Base-by-base conservation (phyloP, 1,140 invertebrate species). In the Drosophila ogumai region DNA sequence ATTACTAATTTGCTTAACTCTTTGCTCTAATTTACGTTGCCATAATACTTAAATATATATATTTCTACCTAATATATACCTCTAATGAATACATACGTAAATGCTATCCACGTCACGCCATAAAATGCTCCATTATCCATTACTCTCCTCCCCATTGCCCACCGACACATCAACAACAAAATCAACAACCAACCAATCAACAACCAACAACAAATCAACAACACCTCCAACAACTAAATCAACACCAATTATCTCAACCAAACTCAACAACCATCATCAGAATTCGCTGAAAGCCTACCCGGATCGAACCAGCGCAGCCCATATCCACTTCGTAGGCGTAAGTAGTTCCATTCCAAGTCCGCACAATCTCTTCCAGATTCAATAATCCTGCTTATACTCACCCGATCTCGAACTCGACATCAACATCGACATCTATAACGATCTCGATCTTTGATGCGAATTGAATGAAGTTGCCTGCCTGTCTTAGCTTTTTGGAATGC, bases 241-340 rank as follows among this genome's bases (percentile, higher is more conserved):
- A 73, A 69, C 58, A 61, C 68, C 28, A 44, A 82, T 58, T 58
- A 52, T 25, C 65, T 43, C 52, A 64, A 76, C 64, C 43, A 63
- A 58, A 54, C 52, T 66, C 73, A 63, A 75, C 61, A 66, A 87
- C 63, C 54, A 82, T 81, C 69, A 91, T 87, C 88, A 97, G 96
- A 97, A 95, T 96, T 97, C 92, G 96, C 96, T 75, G 96, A 97
- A 94, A 97, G 96, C 93, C 94, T 97, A 92, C 96, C 96, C 60
- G 94, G 95, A 90, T 96, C 96, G 78, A 96, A 95, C 93, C 96
- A 96, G 93, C 95, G 96, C 86, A 97, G 96, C 93, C 96, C 96
- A 66, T 96, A 97, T 93, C 96, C 95, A 88, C 94, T 95, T 71
- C 94, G 96, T 93, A 95, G 96, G 95, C 95, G 96, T 97, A 95